A percentile compares a stretch with the other conserved stretches of the same genome.
Conservation (phyloP, 2,888 invertebrate genomes). For the Drosophila macrospina region DNA sequence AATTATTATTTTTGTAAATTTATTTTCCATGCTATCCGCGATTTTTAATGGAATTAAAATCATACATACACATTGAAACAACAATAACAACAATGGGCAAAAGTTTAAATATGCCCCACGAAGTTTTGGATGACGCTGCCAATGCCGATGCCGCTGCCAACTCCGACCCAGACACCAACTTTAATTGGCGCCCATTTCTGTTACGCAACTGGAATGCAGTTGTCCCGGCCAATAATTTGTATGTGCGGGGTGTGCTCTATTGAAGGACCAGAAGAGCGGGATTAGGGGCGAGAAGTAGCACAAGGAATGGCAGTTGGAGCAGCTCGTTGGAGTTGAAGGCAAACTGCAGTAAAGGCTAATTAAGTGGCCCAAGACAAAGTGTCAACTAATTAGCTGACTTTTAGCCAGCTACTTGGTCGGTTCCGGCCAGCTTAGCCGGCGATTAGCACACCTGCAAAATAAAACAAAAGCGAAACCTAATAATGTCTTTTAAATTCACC, state of each 20-base stretch:
- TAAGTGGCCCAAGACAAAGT: conserved; percentile 78
- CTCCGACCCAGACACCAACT: conserved; percentile 59
- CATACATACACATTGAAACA: conserved; percentile 51
- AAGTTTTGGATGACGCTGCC: conserved; percentile 70
- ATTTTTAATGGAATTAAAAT: conserved; percentile 78
- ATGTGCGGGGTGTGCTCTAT: conserved; percentile 72
- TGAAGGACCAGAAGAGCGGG: conserved; percentile 6
- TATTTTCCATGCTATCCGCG: conserved; percentile 60
- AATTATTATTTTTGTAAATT: conserved; percentile 56
- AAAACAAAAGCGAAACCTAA: conserved; percentile 53
- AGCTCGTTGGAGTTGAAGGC: conserved; percentile 6
- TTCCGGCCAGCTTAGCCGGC: conserved; percentile 67
- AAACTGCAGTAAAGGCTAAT: conserved; percentile 57
- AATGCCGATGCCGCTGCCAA: conserved; percentile 29
- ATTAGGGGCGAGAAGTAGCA: neutral
- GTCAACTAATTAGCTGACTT: conserved; percentile 78
- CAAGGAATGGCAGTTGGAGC: conserved; percentile 2
- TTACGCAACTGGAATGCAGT: conserved; percentile 80
- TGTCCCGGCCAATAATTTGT: conserved; percentile 76
- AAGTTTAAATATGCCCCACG: conserved; percentile 71
- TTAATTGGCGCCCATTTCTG: conserved; percentile 80
- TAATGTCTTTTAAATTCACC: conserved; percentile 67
- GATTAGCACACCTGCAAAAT: conserved; percentile 74
- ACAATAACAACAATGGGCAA: conserved; percentile 48
- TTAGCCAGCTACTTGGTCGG: conserved; percentile 56